Conservation (phyloP, 2,888 invertebrate genomes). For the Stictocephala bisonia region DNA sequence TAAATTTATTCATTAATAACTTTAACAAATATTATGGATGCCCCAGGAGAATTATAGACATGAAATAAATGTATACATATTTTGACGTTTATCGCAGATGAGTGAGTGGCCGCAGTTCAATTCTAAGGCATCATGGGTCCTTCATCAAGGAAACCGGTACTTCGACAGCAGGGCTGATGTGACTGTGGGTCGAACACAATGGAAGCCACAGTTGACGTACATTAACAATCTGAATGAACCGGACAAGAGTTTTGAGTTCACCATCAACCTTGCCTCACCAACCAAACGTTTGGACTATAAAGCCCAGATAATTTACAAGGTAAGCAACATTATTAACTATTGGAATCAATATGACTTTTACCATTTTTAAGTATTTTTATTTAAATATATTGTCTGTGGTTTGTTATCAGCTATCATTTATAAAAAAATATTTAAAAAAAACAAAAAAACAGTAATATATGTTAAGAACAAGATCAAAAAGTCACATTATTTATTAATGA, state of each 20-base stretch:
- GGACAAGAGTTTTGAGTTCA: constrained; percentile 55
- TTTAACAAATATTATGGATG: too few relatives aligned
- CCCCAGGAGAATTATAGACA: too few relatives aligned
- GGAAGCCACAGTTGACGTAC: constrained; percentile 60
- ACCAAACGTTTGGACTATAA: constrained; percentile 58
- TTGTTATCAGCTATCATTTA: too few relatives aligned
- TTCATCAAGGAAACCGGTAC: constrained; percentile 58
- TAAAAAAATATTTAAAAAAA: too few relatives aligned
- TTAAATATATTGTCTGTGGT: too few relatives aligned
- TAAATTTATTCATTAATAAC: not conserved
- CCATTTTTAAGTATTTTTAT: too few relatives aligned
- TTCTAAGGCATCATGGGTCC: constrained; percentile 59
- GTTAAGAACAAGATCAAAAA: too few relatives aligned
- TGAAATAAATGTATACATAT: too few relatives aligned
- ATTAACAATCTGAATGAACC: constrained; percentile 53
- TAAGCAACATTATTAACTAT: constrained; percentile 27
- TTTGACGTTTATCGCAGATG: constrained; percentile 45
- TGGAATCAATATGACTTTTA: too few relatives aligned
- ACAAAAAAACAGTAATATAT: too few relatives aligned
- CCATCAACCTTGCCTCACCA: constrained; percentile 55
- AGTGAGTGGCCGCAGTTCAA: constrained; percentile 58
- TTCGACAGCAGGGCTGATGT: constrained; percentile 59
- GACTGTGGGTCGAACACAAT: constrained; percentile 57
- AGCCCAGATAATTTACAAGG: constrained; percentile 51
- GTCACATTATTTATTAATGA: too few relatives aligned